phyloP scores from a whole-genome alignment of 2,113 vertebrate genomes.

The Psittacula cyanocephala region DNA sequence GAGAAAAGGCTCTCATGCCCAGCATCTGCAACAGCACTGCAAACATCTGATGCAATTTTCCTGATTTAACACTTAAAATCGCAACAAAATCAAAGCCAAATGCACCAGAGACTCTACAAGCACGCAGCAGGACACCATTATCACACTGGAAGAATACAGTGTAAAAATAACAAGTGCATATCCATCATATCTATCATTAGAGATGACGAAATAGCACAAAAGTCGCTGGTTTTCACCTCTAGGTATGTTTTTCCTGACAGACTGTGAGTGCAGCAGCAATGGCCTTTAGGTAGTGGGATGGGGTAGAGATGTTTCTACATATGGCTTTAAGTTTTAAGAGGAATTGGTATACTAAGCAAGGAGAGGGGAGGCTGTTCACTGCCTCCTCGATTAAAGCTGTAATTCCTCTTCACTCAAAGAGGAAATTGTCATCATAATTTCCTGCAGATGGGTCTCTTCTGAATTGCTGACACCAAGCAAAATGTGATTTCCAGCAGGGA shows the following conservation, averaged over 20 bases:
- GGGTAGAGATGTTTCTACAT: not conserved
- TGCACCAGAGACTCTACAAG: not conserved
- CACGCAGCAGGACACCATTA: not conserved
- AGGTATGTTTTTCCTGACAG: not conserved
- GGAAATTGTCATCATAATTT: slow-evolving; percentile 24
- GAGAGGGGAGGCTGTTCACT: not conserved
- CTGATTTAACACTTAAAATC: not conserved
- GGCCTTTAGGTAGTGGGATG: not conserved
- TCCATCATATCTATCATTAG: not conserved
- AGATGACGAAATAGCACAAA: not conserved
- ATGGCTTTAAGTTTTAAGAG: not conserved
- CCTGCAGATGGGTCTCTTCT: slow-evolving; percentile 34
- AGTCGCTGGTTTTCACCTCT: not conserved
- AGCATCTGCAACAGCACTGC: not conserved
- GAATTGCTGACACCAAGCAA: not conserved
- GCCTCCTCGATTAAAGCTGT: slow-evolving; percentile 3
- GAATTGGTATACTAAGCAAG: not conserved
- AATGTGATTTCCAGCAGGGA: not conserved
- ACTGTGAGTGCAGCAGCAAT: not conserved
- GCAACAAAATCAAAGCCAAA: not conserved
- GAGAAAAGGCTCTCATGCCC: not conserved
- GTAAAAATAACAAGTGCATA: not conserved
- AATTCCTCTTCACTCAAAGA: not conserved
- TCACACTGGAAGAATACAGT: not conserved
- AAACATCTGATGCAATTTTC: not conserved